These are phyloP conservation scores for Chelonoidis abingdonii DNA, from an alignment of 2,113 vertebrate genomes.

Conservation along the genomic window DNA sequence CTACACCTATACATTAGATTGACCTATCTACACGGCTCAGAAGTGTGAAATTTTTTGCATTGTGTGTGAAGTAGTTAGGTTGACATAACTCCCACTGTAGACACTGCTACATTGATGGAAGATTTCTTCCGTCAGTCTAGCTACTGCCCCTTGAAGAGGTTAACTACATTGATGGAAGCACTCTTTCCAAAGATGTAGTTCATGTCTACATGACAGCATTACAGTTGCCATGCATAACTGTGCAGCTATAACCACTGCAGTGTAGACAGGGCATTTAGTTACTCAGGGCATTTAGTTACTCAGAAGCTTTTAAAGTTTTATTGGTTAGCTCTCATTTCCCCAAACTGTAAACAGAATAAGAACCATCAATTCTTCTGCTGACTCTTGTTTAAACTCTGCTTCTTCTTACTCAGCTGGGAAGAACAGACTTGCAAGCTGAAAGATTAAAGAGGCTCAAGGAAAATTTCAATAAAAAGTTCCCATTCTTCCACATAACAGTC, in stretches of 20 bases:
- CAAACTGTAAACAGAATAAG: background rate
- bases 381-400: background rate
- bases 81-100: background rate
- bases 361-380: background rate
- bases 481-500: background rate
- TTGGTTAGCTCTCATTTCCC: background rate
- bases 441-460: background rate
- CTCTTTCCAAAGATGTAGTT: background rate
- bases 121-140: background rate
- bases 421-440: background rate
- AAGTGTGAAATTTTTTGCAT: background rate
- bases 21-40: background rate
- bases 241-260: background rate
- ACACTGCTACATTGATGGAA: background rate
- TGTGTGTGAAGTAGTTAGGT: background rate
- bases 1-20: background rate
- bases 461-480: background rate
- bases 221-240: background rate
- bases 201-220: background rate
- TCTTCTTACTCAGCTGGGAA: background rate
- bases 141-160: too few species aligned
- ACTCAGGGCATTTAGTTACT: background rate
- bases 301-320: background rate
- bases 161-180: background rate
- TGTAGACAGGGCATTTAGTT: background rate